Evolutionary conservation across 2,113 vertebrate species (phyloP).

Genomic region (Ochotona princeps): DNA sequence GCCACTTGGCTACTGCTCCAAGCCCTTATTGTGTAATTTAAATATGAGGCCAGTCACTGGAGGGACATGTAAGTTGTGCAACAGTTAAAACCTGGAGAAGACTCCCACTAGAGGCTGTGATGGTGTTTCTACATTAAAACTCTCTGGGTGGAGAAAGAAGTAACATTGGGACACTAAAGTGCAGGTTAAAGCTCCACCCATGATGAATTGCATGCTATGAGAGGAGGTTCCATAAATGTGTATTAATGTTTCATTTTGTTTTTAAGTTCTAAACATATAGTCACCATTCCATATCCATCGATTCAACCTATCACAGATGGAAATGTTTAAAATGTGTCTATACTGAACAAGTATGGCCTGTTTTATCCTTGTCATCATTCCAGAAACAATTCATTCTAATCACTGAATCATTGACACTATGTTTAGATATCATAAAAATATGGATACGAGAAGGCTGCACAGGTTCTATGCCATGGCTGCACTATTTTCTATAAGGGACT

Average conservation of each 20-base stretch:
- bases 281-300: neutral
- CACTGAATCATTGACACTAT: neutral
- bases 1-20: too few relatives aligned
- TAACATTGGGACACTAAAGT: neutral
- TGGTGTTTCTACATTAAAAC: conserved; percentile 35
- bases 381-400: neutral
- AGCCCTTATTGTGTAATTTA: conserved; percentile 1
- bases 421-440: too few relatives aligned
- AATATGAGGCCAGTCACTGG: conserved; percentile 41
- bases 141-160: conserved; percentile 41
- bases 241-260: neutral
- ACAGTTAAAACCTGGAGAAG: neutral
- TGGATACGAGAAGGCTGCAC: neutral
- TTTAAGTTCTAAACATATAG: neutral
- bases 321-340: neutral
- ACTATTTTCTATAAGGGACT: neutral
- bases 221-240: neutral
- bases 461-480: neutral
- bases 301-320: neutral
- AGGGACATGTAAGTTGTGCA: neutral
- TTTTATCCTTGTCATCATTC: neutral
- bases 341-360: neutral
- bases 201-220: neutral
- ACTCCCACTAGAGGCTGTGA: neutral
- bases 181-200: neutral